These are phyloP conservation scores for Danaus chrysippus DNA, from an alignment of 2,888 invertebrate species.

Conservation along the genomic window DNA sequence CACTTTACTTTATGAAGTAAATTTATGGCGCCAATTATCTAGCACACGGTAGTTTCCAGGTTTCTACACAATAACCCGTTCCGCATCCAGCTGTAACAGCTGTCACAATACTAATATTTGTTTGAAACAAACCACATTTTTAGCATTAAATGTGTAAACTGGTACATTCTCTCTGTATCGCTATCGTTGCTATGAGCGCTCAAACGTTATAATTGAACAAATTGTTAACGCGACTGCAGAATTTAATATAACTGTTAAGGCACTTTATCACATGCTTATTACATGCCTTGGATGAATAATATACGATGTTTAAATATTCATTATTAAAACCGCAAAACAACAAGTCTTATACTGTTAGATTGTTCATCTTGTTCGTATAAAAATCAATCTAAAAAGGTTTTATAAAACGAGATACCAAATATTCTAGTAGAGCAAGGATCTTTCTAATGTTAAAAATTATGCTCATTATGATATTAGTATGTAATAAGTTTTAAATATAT, in stretches of 20 bases:
- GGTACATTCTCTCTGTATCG: constrained; percentile 5
- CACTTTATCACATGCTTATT: no score
- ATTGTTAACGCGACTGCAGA: background rate
- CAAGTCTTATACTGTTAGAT: no score
- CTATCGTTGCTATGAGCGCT: background rate
- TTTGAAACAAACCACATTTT: constrained; percentile 25
- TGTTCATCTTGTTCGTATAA: no score
- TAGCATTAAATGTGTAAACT: constrained; percentile 14
- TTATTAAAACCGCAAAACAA: no score
- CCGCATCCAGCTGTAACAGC: constrained; percentile 23
- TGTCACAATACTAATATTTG: constrained; percentile 26
- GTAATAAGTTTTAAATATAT: no score
- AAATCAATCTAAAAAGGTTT: no score
- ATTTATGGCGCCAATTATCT: constrained; percentile 58
- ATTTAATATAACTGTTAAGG: background rate
- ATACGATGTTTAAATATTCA: no score
- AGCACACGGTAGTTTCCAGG: constrained; percentile 36
- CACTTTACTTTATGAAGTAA: constrained; percentile 52
- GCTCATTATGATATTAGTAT: no score
- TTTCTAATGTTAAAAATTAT: no score
- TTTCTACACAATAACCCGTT: constrained; percentile 29
- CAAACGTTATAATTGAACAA: background rate
- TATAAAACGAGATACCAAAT: no score
- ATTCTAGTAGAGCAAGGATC: no score
- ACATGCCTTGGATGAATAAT: no score